Evolutionary conservation across 2,888 invertebrate species (phyloP).

Genomic region (Cylloceria caligata): DNA sequence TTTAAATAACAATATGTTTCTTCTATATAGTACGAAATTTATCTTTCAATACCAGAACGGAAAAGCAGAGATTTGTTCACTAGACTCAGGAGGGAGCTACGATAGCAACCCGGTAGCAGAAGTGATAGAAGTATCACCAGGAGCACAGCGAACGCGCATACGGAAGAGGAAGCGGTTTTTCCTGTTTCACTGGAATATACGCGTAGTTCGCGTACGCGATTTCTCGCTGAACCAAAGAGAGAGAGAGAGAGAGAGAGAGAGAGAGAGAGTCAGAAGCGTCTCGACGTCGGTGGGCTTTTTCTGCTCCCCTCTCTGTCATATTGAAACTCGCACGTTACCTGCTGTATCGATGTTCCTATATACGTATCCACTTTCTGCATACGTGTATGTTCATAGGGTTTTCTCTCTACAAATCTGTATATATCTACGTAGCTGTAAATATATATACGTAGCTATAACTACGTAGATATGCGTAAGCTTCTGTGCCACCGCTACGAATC

Average conservation of each 20-base stretch:
- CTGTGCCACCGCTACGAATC: conserved; percentile 20
- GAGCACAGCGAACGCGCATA: conserved; percentile 39
- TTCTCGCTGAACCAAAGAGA: conserved; percentile 37
- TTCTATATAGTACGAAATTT: too few relatives aligned
- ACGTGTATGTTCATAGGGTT: conserved; percentile 3
- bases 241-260: conserved; percentile 28
- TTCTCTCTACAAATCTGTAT: neutral
- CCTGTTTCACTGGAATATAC: conserved; percentile 53
- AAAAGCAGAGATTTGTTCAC: too few relatives aligned
- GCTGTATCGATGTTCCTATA: conserved; percentile 6
- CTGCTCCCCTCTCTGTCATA: conserved; percentile 53
- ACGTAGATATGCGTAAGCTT: neutral
- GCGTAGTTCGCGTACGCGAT: conserved; percentile 37
- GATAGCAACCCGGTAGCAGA: conserved; percentile 20
- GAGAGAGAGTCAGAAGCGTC: conserved; percentile 45
- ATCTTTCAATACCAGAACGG: too few relatives aligned
- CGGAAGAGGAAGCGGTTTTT: conserved; percentile 66
- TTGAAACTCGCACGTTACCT: conserved; percentile 64
- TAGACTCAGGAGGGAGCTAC: too few relatives aligned
- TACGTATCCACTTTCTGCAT: conserved; percentile 7
- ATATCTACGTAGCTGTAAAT: neutral
- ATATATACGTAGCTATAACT: neutral
- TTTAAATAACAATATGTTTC: too few relatives aligned
- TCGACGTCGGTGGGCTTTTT: conserved; percentile 51
- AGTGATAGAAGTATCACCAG: neutral